Evolutionary conservation across 2,888 invertebrate species (phyloP), one percentile per base, ranked within the genome.

Genomic region (Melipona bicolor): DNA sequence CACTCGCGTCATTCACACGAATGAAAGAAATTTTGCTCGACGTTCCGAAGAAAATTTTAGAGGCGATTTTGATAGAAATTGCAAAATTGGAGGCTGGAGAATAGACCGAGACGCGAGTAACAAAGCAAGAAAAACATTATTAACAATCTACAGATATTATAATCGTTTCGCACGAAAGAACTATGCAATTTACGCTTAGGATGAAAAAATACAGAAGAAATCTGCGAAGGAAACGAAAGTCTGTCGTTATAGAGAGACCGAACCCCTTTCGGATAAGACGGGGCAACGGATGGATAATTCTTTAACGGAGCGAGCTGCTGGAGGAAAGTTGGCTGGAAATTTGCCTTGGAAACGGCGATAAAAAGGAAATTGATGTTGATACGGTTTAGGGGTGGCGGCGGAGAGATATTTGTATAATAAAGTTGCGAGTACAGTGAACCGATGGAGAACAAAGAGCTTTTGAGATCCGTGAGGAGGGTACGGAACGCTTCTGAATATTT

Each of bases 351-450:
- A 36, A 70, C 19, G 19, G 24, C 6, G 32, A 74, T 74, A 74
- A 74, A 65, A 74, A 4, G 19, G 32, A 19, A 54, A 54, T 54
- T 36, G 24, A 54, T 43, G 74, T 65, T 59, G 65, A 65, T 43
- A 21, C 15, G 13, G 9, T 54, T 65, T 65, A 9, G 11, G 36
- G 49, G 67, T 2, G 59, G 21, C 15, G 50, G 13, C 61, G 61
- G 69, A 69, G 69, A 32, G 49, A 61, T 69, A 76, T 32, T 19
- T 11, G 50, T 3, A 17, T 49, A n/a, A 50, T 59, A 59, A 59
- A 76, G n/a, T 36, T 27, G 32, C 1, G 50, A 5, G 24, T n/a
- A 32, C 13, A 6, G 24, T 50, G 50, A 69, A 24, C 4, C 19
- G 24, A 43, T 32, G 24, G 19, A 19, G 24, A 50, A 69, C 17